Base-by-base conservation (phyloP, 1,140 invertebrate genomes). In the Pogonomyrmex barbatus region DNA sequence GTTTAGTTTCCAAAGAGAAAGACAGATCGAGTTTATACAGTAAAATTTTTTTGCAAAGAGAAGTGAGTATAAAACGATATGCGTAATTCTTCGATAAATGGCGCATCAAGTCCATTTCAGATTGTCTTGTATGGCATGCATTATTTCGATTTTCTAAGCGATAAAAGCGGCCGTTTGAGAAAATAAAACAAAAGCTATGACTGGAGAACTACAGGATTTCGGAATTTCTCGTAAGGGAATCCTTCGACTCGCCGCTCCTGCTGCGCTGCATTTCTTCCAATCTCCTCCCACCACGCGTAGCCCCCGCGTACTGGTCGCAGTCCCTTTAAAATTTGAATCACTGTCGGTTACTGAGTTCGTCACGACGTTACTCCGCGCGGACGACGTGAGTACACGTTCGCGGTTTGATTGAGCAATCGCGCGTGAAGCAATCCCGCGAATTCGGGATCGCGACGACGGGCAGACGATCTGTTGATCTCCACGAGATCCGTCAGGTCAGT, bases 251-350 rank as follows among this genome's bases (percentile, higher is more conserved):
- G 24, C 24, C 65, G 42, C 10, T n/a, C 52, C 52, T 75, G 71
- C 8, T 4, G n/a, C 17, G 24, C 33, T 60, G 39, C 68, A 62
- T 24, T 24, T 24, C 24, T 24, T 24, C 24, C 24, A 24, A 24
- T 68, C 39, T 85, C n/a, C 58, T 75, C 81, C 86, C 79, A 76
- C 79, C 10, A 87, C 8, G 76, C 50, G 45, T 62, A 54, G 45
- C 73, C 75, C n/a, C 47, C 63, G 73, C 36, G 77, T 45, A 81
- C 47, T 54, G 77, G 42, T 45, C 56, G 54, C 62, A 56, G 47
- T 63, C 52, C 79, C 83, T 89, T 89, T 86, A 85, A 90, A 90
- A 90, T 90, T 90, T 90, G 83, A 90, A 90, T 85, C 14, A 62
- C 50, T 50, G 86, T 85, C 77, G 65, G 89, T 90, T 90, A 84